phyloP scores from a whole-genome alignment of 2,888 invertebrate species.

The Celastrina argiolus region DNA sequence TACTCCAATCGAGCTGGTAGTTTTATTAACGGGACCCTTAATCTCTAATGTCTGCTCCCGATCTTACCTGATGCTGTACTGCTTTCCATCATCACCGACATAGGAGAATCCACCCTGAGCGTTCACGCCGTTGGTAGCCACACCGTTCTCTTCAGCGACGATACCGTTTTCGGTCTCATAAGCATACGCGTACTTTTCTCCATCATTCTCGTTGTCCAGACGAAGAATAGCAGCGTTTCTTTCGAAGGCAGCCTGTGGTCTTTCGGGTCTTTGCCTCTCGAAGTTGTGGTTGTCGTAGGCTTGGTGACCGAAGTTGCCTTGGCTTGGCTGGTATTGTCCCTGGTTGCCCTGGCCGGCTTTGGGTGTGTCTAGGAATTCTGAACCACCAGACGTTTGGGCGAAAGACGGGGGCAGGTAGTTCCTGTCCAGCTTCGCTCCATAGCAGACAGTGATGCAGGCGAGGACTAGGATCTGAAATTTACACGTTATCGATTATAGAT shows the following conservation, averaged over 20 bases:
- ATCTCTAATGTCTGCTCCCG: too few species aligned
- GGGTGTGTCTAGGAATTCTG: background rate
- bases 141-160: conserved; percentile 60
- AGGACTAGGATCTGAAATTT: background rate
- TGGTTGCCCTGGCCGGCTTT: background rate
- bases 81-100: conserved; percentile 65
- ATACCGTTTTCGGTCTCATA: conserved; percentile 70
- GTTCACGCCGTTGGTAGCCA: conserved; percentile 63
- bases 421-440: background rate
- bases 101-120: conserved; percentile 66
- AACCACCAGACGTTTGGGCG: conserved; percentile 9
- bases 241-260: conserved; percentile 58
- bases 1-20: too few species aligned
- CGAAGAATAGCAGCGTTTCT: conserved; percentile 64
- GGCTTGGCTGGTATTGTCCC: background rate
- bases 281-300: background rate
- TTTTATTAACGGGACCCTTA: too few species aligned
- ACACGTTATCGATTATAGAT: too few species aligned
- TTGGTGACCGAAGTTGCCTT: background rate
- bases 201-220: conserved; percentile 58
- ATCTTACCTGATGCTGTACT: conserved; percentile 59
- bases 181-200: conserved; percentile 58
- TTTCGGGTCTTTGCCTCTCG: conserved; percentile 44
- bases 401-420: background rate
- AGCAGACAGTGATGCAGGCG: background rate